Base-by-base conservation (phyloP, 2,113 vertebrate genomes). In the Siniperca chuatsi region DNA sequence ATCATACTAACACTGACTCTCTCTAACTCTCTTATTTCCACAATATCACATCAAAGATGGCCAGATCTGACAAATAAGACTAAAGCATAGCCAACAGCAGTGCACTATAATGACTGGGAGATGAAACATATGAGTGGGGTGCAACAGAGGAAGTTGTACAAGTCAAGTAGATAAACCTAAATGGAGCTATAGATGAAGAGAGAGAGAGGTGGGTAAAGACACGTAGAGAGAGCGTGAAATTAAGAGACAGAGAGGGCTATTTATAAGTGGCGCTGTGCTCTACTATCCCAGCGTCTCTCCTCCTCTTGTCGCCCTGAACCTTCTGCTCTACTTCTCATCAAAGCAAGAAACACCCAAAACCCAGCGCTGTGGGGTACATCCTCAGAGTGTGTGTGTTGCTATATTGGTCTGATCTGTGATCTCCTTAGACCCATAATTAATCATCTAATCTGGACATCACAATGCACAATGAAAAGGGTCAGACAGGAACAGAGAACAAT, bases 321-420 rank as follows among this genome's bases (percentile, higher is more conserved):
- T 92, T 92, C 90, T 93, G 93, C 92, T 93, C 93, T 82, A 94
- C 87, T 94, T 94, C 91, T 93, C 81, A 76, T 89, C 83, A 78
- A 69, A 87, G 81, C 65, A 77, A 91, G 88, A 93, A 85, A 87
- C 75, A 92, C 89, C 84, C 73, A 74, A 92, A 89, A 74, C 72
- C 54, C 29, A 68, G 54, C 10, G 40, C 70, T 74, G 29, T 69
- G 74, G 80, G 35, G 78, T 82, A 78, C 76, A 79, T 79, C 75
- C 80, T 82, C 68, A 73, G 42, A 4, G 54, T 69, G 75, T 80
- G 57, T 67, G 44, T 62, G 83, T 69, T 85, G 40, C 85, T 82
- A 85, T 75, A 84, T 62, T 50, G 16, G 75, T 82, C 57, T 50
- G 60, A 77, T 81, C 77, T 70, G 62, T 54, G 44, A 74, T 83